These are phyloP conservation scores for Ptyas mucosa DNA, from an alignment of 2,113 vertebrate species.

Conservation along the genomic window DNA sequence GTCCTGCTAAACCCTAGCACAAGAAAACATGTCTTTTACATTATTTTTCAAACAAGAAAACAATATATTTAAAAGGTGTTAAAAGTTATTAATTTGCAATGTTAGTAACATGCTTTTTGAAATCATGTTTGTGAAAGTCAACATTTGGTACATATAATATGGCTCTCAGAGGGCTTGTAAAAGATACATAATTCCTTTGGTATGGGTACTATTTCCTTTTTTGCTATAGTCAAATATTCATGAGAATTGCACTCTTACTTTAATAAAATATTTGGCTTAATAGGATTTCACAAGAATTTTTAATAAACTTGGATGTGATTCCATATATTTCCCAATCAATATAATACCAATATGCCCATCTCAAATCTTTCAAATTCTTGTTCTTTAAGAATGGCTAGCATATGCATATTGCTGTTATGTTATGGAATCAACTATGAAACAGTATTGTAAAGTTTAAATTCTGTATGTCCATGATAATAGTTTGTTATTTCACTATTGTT, in stretches of 20 bases:
- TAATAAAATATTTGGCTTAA: neutral
- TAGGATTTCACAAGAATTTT: constrained; percentile 10
- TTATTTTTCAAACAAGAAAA: constrained; percentile 27
- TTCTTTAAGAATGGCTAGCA: constrained; percentile 9
- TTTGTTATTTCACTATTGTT: neutral
- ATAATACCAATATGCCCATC: constrained; percentile 12
- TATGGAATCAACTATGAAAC: constrained; percentile 16
- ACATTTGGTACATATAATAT: neutral
- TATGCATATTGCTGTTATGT: neutral
- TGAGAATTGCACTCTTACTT: neutral
- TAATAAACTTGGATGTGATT: constrained; percentile 20
- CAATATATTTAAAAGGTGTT: neutral
- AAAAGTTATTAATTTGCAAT: constrained; percentile 2
- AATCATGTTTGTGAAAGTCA: neutral
- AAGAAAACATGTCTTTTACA: constrained; percentile 46
- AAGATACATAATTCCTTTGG: neutral
- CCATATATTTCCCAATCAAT: constrained; percentile 7
- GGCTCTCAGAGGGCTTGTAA: neutral
- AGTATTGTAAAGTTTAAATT: neutral
- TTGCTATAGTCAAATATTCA: constrained; percentile 24
- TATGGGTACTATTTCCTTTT: constrained; percentile 22
- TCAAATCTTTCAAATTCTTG: constrained; percentile 20
- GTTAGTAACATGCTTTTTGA: constrained; percentile 17
- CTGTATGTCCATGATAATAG: neutral
- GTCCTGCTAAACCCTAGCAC: constrained; percentile 86